Evolutionary conservation across 2,113 vertebrate species (phyloP).

Genomic region (Spheniscus mendiculus): DNA sequence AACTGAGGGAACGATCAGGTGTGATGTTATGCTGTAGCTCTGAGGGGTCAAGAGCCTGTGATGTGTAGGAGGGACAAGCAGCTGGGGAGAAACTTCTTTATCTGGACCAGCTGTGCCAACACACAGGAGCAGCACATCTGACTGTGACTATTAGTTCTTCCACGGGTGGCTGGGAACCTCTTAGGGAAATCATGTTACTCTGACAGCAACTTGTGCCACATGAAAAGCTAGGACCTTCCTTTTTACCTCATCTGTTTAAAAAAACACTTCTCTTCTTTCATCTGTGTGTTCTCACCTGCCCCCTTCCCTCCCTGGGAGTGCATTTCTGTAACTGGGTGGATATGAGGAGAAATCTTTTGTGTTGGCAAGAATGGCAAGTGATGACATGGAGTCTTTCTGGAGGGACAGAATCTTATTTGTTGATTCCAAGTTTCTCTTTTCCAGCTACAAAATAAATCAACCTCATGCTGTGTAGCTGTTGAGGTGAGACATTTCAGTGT

Average conservation of each 20-base stretch:
- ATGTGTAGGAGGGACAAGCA: background rate
- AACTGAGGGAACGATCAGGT: background rate
- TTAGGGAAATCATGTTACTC: background rate
- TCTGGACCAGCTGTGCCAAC: background rate
- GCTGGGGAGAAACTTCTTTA: background rate
- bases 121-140: background rate
- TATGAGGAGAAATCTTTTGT: background rate
- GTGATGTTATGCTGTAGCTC: background rate
- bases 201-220: background rate
- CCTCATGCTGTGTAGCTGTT: conserved; percentile 14
- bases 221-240: background rate
- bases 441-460: conserved; percentile 41
- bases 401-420: background rate
- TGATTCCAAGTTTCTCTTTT: conserved; percentile 39
- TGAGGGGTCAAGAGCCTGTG: background rate
- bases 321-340: background rate
- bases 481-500: conserved; percentile 9
- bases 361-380: background rate
- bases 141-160: background rate
- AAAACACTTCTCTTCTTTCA: fast-evolving
- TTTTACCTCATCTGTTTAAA: background rate
- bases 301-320: background rate
- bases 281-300: background rate
- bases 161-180: background rate
- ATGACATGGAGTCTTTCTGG: background rate